Conservation (phyloP, 1,140 invertebrate genomes). For the Luehdorfia chinensis region DNA sequence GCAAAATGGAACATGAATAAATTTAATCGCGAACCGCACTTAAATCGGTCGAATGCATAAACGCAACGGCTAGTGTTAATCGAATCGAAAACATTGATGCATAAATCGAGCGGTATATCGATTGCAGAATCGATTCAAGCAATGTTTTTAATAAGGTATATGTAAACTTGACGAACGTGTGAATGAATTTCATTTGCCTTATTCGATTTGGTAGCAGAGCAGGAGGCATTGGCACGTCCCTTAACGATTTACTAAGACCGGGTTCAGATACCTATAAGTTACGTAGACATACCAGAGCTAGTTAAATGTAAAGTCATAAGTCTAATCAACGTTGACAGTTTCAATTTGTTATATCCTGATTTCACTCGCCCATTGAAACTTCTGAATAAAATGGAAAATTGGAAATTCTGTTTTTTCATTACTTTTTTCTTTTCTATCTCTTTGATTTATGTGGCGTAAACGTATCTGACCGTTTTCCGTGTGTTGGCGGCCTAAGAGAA, state of each 20-base stretch:
- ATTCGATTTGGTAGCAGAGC: conserved; percentile 39
- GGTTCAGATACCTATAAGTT: background rate
- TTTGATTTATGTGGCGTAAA: no score
- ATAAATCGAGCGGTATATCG: conserved; percentile 48
- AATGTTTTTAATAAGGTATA: conserved; percentile 69
- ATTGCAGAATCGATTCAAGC: conserved; percentile 49
- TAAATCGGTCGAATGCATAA: conserved; percentile 33
- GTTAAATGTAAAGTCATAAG: no score
- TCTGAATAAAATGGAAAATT: no score
- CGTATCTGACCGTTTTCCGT: no score
- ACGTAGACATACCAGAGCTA: background rate
- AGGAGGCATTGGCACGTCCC: conserved; percentile 54
- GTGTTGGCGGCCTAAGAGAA: no score
- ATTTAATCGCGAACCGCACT: conserved; percentile 32
- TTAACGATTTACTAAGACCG: conserved; percentile 58
- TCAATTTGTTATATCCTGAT: no score
- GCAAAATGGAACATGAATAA: conserved; percentile 22
- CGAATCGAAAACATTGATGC: conserved; percentile 49
- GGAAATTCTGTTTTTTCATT: no score
- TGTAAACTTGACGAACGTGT: conserved; percentile 70
- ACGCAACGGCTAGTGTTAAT: conserved; percentile 52
- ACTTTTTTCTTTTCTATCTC: no score
- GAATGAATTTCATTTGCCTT: conserved; percentile 72
- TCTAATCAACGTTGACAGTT: no score
- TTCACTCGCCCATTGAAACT: no score